phyloP scores from a whole-genome alignment of 2,888 invertebrate species.

The Caenorhabditis angaria region DNA sequence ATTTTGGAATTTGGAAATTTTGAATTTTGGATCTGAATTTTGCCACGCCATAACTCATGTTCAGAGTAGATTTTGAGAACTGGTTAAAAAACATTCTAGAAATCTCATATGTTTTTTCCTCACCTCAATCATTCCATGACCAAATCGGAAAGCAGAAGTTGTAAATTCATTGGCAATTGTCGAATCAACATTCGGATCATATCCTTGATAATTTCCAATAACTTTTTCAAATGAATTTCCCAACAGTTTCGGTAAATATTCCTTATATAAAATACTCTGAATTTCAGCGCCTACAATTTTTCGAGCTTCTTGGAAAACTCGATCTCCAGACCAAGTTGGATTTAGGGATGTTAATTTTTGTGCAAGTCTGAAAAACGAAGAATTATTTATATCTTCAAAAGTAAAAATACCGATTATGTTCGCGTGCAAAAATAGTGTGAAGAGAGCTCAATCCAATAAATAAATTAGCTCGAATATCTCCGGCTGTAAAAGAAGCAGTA shows the following conservation, averaged over 20 bases:
- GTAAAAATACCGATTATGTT: constrained; percentile 80
- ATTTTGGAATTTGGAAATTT: too few relatives aligned
- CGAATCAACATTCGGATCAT: constrained; percentile 84
- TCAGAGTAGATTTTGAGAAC: background rate
- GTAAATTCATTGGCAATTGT: constrained; percentile 94
- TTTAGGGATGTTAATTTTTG: constrained; percentile 81
- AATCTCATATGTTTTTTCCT: background rate
- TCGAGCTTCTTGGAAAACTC: constrained; percentile 82
- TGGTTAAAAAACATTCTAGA: background rate
- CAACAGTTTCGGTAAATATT: constrained; percentile 89
- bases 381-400: background rate
- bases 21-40: too few relatives aligned
- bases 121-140: constrained; percentile 92
- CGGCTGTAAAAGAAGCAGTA: constrained; percentile 68
- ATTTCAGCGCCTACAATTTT: constrained; percentile 86
- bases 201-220: constrained; percentile 84
- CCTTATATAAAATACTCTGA: constrained; percentile 72
- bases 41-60: too few relatives aligned
- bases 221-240: constrained; percentile 80
- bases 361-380: constrained; percentile 82
- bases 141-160: constrained; percentile 91
- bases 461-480: constrained; percentile 67
- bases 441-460: constrained; percentile 76
- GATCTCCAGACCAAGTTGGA: constrained; percentile 92
- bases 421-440: constrained; percentile 82